Evolutionary conservation across 2,797 vertebrate genomes (phyloP).

Genomic region (Thamnophis elegans): DNA sequence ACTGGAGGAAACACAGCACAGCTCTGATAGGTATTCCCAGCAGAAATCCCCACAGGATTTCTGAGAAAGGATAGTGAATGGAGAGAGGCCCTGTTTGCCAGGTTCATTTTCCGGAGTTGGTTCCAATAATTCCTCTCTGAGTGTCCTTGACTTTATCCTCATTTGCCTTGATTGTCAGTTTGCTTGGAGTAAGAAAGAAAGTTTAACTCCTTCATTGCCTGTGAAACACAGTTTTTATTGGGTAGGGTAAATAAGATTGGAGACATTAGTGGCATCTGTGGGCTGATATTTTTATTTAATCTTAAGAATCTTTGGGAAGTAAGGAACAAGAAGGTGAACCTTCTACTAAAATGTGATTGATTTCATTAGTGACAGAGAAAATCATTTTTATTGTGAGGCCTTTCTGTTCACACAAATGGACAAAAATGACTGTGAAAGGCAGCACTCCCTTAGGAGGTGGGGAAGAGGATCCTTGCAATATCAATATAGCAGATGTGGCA

Average conservation of each 20-base stretch:
- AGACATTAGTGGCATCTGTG: background rate
- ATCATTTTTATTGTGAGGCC: background rate
- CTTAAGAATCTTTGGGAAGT: background rate
- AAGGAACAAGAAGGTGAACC: background rate
- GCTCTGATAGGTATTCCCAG: slow-evolving; percentile 58
- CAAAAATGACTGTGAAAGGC: background rate
- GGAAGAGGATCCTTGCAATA: background rate
- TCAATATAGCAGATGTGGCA: background rate
- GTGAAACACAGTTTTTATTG: background rate
- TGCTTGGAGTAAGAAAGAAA: slow-evolving; percentile 42
- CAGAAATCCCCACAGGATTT: slow-evolving; percentile 46
- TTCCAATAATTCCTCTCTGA: slow-evolving; percentile 49
- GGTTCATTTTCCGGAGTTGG: slow-evolving; percentile 59
- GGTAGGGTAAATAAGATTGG: background rate
- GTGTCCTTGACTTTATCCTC: slow-evolving; percentile 53
- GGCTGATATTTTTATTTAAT: background rate
- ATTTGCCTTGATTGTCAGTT: slow-evolving; percentile 40
- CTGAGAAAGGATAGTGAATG: slow-evolving; percentile 27
- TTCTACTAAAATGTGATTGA: background rate
- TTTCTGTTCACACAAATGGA: background rate
- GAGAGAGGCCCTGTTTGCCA: slow-evolving; percentile 41
- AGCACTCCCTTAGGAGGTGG: background rate
- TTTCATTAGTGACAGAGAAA: background rate
- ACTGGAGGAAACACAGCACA: slow-evolving; percentile 32
- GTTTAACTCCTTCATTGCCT: slow-evolving; percentile 34